These are phyloP conservation scores for Campoletis sonorensis DNA, from an alignment of 1,140 invertebrate genomes.

Conservation along the genomic window DNA sequence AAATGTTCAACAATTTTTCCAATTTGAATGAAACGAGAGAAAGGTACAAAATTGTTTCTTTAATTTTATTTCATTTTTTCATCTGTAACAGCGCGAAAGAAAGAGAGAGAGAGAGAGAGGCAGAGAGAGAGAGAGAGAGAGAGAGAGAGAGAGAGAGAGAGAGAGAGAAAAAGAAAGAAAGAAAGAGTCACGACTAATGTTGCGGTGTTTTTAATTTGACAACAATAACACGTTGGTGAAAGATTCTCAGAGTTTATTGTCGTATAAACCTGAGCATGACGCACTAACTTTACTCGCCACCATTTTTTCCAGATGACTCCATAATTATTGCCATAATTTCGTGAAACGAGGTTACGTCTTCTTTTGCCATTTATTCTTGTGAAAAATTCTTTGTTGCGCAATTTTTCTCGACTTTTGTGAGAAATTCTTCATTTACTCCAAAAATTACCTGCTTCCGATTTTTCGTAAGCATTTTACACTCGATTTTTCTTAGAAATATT, in stretches of 20 bases:
- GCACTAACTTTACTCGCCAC: background rate
- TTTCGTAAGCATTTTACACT: too few relatives aligned
- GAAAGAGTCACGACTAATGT: background rate
- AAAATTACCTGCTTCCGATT: background rate
- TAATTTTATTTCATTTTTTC: too few relatives aligned
- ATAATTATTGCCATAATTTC: background rate
- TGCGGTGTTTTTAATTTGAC: background rate
- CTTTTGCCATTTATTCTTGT: background rate
- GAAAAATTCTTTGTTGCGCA: background rate
- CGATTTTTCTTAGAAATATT: too few relatives aligned
- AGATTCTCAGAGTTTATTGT: constrained; percentile 1
- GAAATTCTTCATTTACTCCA: background rate
- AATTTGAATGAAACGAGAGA: too few relatives aligned
- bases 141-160: too few relatives aligned
- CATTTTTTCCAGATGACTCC: background rate
- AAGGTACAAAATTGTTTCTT: background rate
- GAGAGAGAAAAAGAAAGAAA: background rate
- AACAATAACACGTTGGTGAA: background rate
- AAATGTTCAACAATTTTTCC: too few relatives aligned
- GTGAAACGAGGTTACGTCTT: background rate
- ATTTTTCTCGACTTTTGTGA: background rate
- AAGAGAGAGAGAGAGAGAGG: too few relatives aligned
- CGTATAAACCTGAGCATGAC: background rate
- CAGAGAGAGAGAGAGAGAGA: too few relatives aligned
- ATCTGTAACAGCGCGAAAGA: too few relatives aligned